Evolutionary conservation across 1,140 invertebrate species (phyloP).

Genomic region (Drosophila varians): DNA sequence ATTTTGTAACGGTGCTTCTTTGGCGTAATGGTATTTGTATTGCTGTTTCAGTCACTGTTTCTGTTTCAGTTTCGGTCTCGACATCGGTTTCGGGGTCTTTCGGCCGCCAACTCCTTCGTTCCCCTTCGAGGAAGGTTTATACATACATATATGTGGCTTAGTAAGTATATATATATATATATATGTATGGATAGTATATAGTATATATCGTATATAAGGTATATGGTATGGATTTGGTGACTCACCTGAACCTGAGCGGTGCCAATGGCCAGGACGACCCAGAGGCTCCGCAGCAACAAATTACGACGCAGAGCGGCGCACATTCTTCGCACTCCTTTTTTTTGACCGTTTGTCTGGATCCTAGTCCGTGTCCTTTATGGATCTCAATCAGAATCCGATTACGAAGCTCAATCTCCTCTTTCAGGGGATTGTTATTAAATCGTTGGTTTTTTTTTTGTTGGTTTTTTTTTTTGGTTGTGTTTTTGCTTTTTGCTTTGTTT

Average conservation of each 20-base stretch:
- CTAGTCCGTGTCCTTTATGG: background rate
- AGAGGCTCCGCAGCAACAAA: slow-evolving; percentile 76
- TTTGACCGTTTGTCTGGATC: slow-evolving; percentile 21
- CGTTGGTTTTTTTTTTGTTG: background rate
- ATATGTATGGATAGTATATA: background rate
- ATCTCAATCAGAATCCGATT: slow-evolving; percentile 5
- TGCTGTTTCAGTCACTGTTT: slow-evolving; percentile 3
- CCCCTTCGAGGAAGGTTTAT: background rate
- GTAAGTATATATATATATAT: background rate
- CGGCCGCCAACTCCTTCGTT: slow-evolving; percentile 39
- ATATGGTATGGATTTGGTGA: slow-evolving; percentile 39
- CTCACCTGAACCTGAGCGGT: slow-evolving; percentile 77
- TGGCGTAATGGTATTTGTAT: background rate
- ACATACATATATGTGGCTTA: background rate
- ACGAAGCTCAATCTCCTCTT: background rate
- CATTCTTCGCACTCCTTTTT: slow-evolving; percentile 57
- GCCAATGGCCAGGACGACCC: slow-evolving; percentile 67
- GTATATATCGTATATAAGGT: background rate
- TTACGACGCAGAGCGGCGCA: slow-evolving; percentile 73
- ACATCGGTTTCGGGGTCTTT: slow-evolving; percentile 22
- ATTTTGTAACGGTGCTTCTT: background rate
- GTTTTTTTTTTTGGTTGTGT: background rate
- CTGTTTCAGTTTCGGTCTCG: slow-evolving; percentile 8
- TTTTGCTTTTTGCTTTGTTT: background rate
- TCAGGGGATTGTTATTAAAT: background rate